These are phyloP conservation scores for Eristalis tenax DNA, from an alignment of 2,888 invertebrate species.

Conservation along the genomic window DNA sequence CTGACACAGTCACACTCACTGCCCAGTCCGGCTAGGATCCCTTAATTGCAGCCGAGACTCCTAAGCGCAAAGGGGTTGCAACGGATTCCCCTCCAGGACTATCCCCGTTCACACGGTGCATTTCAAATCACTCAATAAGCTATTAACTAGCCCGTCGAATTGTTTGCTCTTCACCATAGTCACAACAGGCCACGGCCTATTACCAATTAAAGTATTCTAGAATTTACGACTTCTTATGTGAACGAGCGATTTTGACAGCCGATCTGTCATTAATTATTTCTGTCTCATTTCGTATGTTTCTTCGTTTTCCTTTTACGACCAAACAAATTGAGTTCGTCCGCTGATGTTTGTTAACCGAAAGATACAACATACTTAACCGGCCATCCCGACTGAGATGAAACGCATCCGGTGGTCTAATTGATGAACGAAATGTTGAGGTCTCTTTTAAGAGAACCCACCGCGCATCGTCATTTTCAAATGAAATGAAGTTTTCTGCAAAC, in stretches of 20 bases:
- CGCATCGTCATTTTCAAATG: not conserved
- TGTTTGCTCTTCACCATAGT: not conserved
- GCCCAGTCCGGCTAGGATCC: no score
- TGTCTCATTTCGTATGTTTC: no score
- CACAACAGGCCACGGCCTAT: not conserved
- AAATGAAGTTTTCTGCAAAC: not conserved
- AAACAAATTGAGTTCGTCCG: slow-evolving; percentile 41
- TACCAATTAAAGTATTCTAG: not conserved
- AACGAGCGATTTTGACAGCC: not conserved
- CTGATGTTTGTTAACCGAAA: slow-evolving; percentile 22
- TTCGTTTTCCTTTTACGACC: slow-evolving; percentile 29
- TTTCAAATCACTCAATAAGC: not conserved
- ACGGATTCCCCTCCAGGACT: not conserved
- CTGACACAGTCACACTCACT: no score
- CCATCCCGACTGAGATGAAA: slow-evolving; percentile 34
- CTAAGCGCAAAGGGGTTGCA: no score
- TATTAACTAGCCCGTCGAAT: not conserved
- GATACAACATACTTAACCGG: slow-evolving; percentile 38
- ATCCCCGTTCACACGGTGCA: not conserved
- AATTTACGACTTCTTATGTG: not conserved
- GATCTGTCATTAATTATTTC: not conserved
- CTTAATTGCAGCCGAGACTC: not conserved
- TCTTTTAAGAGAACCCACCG: not conserved
- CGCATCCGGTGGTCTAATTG: slow-evolving; percentile 54
- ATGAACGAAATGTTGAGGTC: slow-evolving; percentile 20